Percentiles rank a stretch among this genome's conserved stretches.
These are phyloP conservation scores for Drosophila imparisetae DNA, from an alignment of 2,888 invertebrate species.

Conservation along the genomic window DNA sequence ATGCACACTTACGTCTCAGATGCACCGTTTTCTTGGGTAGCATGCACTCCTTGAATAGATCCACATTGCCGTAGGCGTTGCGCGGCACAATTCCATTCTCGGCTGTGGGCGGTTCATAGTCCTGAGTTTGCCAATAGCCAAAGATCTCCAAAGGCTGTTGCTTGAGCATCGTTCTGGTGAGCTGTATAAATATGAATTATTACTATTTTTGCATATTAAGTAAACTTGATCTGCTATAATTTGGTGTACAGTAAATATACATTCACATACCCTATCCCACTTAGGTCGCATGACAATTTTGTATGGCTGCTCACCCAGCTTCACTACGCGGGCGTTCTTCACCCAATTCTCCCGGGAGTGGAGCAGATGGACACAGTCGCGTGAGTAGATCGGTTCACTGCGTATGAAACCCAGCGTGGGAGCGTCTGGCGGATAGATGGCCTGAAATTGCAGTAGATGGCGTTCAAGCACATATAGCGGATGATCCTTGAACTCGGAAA, in stretches of 20 bases:
- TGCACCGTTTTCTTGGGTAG: slow-evolving; percentile 95
- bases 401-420: slow-evolving; percentile 93
- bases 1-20: slow-evolving; percentile 89
- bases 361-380: slow-evolving; percentile 93
- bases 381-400: slow-evolving; percentile 94
- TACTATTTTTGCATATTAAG: no score
- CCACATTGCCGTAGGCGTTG: slow-evolving; percentile 99
- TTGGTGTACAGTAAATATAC: slow-evolving; percentile 1
- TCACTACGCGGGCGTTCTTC: slow-evolving; percentile 95
- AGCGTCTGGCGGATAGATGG: slow-evolving; percentile 95
- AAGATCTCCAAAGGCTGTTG: slow-evolving; percentile 93
- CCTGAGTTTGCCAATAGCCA: slow-evolving; percentile 97
- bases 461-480: slow-evolving; percentile 95
- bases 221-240: no score
- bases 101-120: slow-evolving; percentile 95
- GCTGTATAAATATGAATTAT: slow-evolving; percentile 79
- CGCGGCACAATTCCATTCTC: slow-evolving; percentile 96
- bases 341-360: slow-evolving; percentile 97
- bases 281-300: slow-evolving; percentile 97
- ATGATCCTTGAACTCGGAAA: slow-evolving; percentile 96
- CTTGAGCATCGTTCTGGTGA: slow-evolving; percentile 87
- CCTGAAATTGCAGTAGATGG: slow-evolving; percentile 97
- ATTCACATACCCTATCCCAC: slow-evolving; percentile 90
- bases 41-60: slow-evolving; percentile 97
- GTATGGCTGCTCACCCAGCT: slow-evolving; percentile 93